Evolutionary conservation across 30 jellyfish, hydroid and myxozoan genomes (phyloP), one percentile per base, ranked within the genome.

Genomic region (Cassiopea andromeda): DNA sequence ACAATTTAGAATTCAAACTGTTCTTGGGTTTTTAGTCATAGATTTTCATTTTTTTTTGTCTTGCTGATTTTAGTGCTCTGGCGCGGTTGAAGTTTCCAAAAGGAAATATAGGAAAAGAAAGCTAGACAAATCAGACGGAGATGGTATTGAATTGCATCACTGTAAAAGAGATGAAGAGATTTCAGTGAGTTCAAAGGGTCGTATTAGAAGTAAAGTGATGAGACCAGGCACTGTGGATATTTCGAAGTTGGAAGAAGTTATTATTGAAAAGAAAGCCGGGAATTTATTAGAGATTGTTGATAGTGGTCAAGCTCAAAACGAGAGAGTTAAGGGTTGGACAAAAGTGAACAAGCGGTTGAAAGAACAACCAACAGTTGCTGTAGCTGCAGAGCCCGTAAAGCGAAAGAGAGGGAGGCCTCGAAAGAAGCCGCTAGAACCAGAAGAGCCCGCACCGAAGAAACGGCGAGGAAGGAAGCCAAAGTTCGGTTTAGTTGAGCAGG

Each of bases 221-320:
- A 75, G 94, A 48, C 94, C 94, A 60, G 94, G 94, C 13, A 87
- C 94, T 9, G 94, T 87, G 12, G 94, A 87, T 60, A 87, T 87
- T 46, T 87, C 94, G 46, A 64, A 87, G 44, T 70, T 87, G 8
- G 77, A 83, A 1, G 94, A 87, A 10, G 94, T 75, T 49, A 75
- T 87, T 78, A 61, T 77, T 6, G 89, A 59, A 7, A 70, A 44
- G 58, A 77, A 58, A 57, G 49, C 48, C 46, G 27, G 15, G 50
- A 70, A 70, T 2, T 48, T 48, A 54, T 7, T 45, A 38, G 68
- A 6, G 1, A 48, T 44, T 2, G 16, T 18, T 38, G 12, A 6
- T 75, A 0, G 5, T 7, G 70, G 46, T 2, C 8, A 47, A 1
- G 69, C 9, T 75, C 46, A 46, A 10, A 27, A 47, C 43, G 16